Conservation (phyloP, 2,797 vertebrate species). For the Rhodeus uyekii region DNA sequence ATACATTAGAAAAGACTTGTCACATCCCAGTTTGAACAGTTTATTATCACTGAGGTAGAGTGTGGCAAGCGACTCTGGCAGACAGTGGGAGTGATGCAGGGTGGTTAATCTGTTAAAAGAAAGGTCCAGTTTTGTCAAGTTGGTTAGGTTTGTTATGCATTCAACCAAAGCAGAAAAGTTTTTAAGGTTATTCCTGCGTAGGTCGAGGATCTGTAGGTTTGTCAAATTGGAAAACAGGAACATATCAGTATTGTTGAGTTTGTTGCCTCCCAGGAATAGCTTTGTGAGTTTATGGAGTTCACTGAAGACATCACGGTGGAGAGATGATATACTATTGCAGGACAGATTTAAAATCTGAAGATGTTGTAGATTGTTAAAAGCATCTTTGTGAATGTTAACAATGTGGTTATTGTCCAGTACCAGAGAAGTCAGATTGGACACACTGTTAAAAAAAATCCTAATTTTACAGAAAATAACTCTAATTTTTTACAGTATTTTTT, state of each 20-base stretch:
- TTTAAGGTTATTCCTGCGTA: slow-evolving; percentile 66
- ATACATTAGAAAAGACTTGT: slow-evolving; percentile 58
- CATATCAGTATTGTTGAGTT: slow-evolving; percentile 63
- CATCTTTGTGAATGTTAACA: slow-evolving; percentile 41
- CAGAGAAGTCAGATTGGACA: slow-evolving; percentile 63
- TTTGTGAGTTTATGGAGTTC: slow-evolving; percentile 68
- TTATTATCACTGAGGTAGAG: slow-evolving; percentile 70
- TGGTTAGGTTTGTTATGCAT: slow-evolving; percentile 65
- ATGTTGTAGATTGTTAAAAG: slow-evolving; percentile 67
- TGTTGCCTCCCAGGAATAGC: slow-evolving; percentile 71
- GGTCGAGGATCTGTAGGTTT: slow-evolving; percentile 62
- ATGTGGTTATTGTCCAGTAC: slow-evolving; percentile 64
- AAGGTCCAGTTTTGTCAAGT: slow-evolving; percentile 67
- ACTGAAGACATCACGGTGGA: slow-evolving; percentile 65
- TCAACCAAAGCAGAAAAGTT: slow-evolving; percentile 68
- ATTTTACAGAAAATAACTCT: no score
- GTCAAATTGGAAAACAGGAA: slow-evolving; percentile 68
- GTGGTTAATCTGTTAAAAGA: slow-evolving; percentile 68
- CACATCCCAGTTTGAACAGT: slow-evolving; percentile 66
- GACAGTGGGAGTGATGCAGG: slow-evolving; percentile 63
- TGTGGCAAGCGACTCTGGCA: slow-evolving; percentile 66
- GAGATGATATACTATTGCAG: slow-evolving; percentile 65
- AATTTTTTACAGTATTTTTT: no score
- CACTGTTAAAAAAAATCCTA: no score
- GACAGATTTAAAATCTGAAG: slow-evolving; percentile 74